Percentiles rank a stretch among this genome's conserved stretches.
Evolutionary conservation across 2,113 vertebrate genomes (phyloP).

Genomic region (Tyrannus savana): DNA sequence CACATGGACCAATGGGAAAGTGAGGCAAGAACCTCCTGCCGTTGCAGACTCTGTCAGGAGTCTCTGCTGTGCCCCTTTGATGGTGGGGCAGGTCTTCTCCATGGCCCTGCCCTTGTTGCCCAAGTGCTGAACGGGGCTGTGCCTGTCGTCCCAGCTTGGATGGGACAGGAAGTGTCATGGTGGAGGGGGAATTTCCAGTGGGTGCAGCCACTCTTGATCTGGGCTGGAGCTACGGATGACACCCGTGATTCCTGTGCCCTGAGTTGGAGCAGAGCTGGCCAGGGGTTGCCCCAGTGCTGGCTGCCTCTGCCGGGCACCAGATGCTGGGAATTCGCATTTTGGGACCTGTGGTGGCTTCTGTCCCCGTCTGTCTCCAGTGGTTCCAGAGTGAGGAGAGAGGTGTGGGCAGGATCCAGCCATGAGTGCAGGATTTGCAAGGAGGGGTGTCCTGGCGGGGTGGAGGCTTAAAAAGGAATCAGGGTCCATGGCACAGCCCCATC

Average conservation of each 20-base stretch:
- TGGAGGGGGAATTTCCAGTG: too few relatives aligned
- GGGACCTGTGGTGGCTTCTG: neutral
- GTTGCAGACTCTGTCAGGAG: neutral
- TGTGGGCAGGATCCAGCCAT: neutral
- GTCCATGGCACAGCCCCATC: neutral
- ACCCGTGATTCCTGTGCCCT: too few relatives aligned
- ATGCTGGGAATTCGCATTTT: neutral
- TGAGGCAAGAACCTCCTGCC: neutral
- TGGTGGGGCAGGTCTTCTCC: neutral
- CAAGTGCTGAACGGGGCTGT: neutral
- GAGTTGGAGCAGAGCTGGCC: too few relatives aligned
- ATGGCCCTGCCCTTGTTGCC: neutral
- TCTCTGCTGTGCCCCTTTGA: neutral
- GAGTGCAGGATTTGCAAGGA: neutral
- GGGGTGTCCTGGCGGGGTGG: neutral
- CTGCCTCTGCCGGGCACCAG: too few relatives aligned
- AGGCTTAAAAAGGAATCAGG: neutral
- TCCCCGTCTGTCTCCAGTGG: too few relatives aligned
- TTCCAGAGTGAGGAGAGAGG: neutral
- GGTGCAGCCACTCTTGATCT: too few relatives aligned
- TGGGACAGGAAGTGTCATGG: too few relatives aligned
- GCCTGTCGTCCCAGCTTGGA: neutral
- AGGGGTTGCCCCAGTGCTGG: too few relatives aligned
- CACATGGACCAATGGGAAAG: neutral
- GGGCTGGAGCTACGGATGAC: too few relatives aligned